Evolutionary conservation across 2,113 vertebrate genomes (phyloP).

Genomic region (Daphoenositta chrysoptera): DNA sequence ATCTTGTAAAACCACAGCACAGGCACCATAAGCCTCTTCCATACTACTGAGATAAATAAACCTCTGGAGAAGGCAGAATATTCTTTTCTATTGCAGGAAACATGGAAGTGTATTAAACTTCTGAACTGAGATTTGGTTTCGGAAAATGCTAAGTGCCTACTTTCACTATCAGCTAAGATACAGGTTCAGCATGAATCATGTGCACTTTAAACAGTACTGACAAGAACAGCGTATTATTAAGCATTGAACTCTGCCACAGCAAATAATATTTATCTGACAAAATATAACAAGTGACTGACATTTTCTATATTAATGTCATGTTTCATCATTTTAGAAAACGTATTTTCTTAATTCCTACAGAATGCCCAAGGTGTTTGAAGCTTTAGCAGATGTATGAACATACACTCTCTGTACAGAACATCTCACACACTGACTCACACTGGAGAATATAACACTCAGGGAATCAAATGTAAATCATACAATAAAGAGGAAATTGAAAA

Average conservation of each 20-base stretch:
- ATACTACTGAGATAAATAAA: conserved; percentile 35
- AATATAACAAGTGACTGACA: conserved; percentile 49
- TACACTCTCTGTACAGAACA: background rate
- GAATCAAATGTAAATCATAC: background rate
- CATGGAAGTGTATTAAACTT: conserved; percentile 14
- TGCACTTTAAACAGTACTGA: conserved; percentile 46
- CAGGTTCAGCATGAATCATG: conserved; percentile 44
- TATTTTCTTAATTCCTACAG: conserved; percentile 33
- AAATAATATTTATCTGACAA: conserved; percentile 51
- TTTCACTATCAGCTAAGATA: conserved; percentile 27
- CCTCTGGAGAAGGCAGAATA: background rate
- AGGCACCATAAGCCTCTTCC: background rate
- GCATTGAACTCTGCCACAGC: background rate
- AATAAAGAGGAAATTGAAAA: background rate
- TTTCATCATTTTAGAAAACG: conserved; percentile 37
- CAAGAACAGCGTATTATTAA: conserved; percentile 27
- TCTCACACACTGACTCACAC: background rate
- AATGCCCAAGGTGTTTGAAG: background rate
- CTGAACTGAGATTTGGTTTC: background rate
- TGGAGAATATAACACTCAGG: background rate
- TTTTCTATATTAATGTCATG: conserved; percentile 1
- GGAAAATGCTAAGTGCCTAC: conserved; percentile 7
- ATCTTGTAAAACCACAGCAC: background rate
- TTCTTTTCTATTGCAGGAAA: conserved; percentile 38
- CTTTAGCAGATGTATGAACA: background rate